These are phyloP conservation scores for Pseudopleuronectes americanus DNA, from an alignment of 2,797 vertebrate species.

Conservation along the genomic window DNA sequence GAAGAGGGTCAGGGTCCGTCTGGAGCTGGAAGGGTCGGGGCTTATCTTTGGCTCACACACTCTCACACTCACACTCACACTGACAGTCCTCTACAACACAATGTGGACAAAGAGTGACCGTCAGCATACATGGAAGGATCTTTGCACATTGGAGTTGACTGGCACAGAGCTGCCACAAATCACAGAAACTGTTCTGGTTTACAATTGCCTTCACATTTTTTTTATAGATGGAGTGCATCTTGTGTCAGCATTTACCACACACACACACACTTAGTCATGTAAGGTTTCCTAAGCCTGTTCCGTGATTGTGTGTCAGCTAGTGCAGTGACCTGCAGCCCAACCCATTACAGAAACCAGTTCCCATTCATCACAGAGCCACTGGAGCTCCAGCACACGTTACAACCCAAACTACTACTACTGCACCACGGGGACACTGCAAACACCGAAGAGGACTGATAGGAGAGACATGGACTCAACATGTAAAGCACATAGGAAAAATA, in stretches of 20 bases:
- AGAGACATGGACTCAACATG: constrained; percentile 57
- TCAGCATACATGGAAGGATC: constrained; percentile 67
- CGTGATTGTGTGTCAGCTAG: constrained; percentile 67
- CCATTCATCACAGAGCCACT: constrained; percentile 55
- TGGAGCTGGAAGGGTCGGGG: background rate
- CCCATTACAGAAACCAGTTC: constrained; percentile 54
- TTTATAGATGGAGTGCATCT: background rate
- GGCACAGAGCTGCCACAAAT: constrained; percentile 71
- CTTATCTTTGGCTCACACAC: constrained; percentile 37
- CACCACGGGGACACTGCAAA: constrained; percentile 27
- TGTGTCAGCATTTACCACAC: constrained; percentile 13
- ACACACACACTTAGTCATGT: background rate
- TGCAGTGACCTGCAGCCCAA: constrained; percentile 67
- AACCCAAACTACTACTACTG: constrained; percentile 39
- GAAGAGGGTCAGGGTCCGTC: constrained; percentile 27
- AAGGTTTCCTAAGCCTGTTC: constrained; percentile 25
- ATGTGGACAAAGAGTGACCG: constrained; percentile 64
- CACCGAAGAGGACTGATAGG: constrained; percentile 33
- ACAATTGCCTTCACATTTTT: constrained; percentile 4
- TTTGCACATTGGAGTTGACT: constrained; percentile 65
- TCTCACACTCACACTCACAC: constrained; percentile 49
- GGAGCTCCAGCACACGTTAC: constrained; percentile 36
- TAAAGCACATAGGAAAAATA: constrained; percentile 66
- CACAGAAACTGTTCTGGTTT: constrained; percentile 48
- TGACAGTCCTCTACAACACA: constrained; percentile 50